phyloP scores from a whole-genome alignment of 2,113 vertebrate species.

The Pedetes capensis region DNA sequence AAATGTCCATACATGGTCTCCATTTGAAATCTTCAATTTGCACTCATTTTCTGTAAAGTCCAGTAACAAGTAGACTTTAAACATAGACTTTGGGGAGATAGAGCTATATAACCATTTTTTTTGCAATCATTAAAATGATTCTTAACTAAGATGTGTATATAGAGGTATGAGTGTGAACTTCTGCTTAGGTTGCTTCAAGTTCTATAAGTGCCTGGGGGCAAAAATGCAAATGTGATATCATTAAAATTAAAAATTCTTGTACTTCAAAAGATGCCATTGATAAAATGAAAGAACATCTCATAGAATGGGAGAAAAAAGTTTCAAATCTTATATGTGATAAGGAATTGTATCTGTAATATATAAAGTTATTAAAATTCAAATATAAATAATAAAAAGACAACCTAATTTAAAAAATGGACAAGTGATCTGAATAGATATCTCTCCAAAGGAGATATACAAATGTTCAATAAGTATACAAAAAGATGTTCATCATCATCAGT shows the following conservation, averaged over 20 bases:
- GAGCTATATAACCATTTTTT: not conserved
- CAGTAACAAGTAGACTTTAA: not conserved
- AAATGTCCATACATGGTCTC: not conserved
- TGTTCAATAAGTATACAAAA: not conserved
- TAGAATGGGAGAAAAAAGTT: not conserved
- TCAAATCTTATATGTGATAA: not conserved
- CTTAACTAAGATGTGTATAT: not conserved
- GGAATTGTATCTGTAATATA: not conserved
- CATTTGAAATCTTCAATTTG: constrained; percentile 1
- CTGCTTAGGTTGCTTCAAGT: not conserved
- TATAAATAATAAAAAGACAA: constrained; percentile 3
- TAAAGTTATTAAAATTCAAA: not conserved
- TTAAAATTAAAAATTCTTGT: not conserved
- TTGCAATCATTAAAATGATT: not conserved
- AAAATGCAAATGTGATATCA: not conserved
- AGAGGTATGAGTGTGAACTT: not conserved
- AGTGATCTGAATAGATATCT: not conserved
- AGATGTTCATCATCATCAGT: not conserved
- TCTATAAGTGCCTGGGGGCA: not conserved
- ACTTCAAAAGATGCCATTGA: not conserved
- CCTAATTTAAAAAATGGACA: not conserved
- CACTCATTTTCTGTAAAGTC: not conserved
- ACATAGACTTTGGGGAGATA: not conserved
- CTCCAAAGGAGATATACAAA: not conserved
- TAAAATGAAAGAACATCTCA: not conserved